Conservation (phyloP, 2,888 invertebrate genomes). For the Eilema sororculum region DNA sequence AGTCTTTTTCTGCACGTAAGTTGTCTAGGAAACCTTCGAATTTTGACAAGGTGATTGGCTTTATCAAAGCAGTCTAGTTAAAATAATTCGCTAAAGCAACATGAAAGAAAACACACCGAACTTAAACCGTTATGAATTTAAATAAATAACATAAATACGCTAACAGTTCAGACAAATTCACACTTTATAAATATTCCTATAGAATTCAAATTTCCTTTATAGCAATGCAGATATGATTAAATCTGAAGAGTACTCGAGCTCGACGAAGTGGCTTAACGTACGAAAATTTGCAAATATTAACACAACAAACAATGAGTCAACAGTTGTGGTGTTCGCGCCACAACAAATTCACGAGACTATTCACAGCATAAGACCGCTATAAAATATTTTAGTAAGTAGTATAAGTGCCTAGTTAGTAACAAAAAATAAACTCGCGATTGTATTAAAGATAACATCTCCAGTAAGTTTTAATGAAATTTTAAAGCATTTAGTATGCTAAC, state of each 20-base stretch:
- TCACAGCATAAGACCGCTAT: slow-evolving; percentile 16
- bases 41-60: neutral
- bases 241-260: slow-evolving; percentile 48
- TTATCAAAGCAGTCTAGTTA: neutral
- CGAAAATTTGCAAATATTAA: slow-evolving; percentile 60
- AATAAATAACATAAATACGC: slow-evolving; percentile 26
- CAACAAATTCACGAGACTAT: slow-evolving; percentile 42
- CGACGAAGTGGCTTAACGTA: slow-evolving; percentile 48
- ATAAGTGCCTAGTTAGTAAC: neutral
- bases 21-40: neutral
- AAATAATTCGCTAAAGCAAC: neutral
- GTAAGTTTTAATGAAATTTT: too few relatives aligned
- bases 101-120: slow-evolving; percentile 8
- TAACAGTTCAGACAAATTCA: slow-evolving; percentile 29
- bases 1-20: neutral
- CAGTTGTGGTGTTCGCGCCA: slow-evolving; percentile 48
- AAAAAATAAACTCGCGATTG: too few relatives aligned
- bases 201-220: slow-evolving; percentile 40
- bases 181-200: slow-evolving; percentile 33
- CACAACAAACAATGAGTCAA: slow-evolving; percentile 58
- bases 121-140: slow-evolving; percentile 30
- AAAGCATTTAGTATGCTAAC: too few relatives aligned
- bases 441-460: too few relatives aligned
- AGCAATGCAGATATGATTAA: slow-evolving; percentile 49
- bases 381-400: neutral